Evolutionary conservation across 1,140 invertebrate species (phyloP).

Genomic region (Trinorchestia longiramus): DNA sequence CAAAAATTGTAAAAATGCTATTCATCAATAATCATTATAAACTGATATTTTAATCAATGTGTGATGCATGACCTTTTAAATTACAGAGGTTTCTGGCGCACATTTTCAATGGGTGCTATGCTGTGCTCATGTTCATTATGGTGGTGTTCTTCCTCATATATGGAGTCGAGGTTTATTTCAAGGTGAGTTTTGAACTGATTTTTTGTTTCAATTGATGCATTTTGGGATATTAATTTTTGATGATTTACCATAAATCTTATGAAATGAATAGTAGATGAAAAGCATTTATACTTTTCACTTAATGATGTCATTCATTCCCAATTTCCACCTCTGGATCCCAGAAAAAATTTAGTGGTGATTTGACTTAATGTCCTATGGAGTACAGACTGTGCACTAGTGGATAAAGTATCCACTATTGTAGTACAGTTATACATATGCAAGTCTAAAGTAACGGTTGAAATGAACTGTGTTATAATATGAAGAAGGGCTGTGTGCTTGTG

Average conservation of each 20-base stretch:
- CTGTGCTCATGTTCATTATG: constrained; percentile 88
- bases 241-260: background rate
- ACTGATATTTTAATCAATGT: background rate
- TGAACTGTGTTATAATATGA: too few relatives aligned
- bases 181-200: constrained; percentile 74
- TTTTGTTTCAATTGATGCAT: background rate
- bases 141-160: constrained; percentile 95
- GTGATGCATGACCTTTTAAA: background rate
- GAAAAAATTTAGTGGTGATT: too few relatives aligned
- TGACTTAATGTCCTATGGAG: too few relatives aligned
- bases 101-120: constrained; percentile 93
- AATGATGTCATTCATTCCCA: too few relatives aligned
- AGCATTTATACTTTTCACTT: background rate
- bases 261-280: background rate
- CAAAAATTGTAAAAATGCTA: background rate
- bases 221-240: background rate
- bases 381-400: too few relatives aligned
- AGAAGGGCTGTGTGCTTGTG: too few relatives aligned
- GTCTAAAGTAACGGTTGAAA: too few relatives aligned
- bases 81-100: constrained; percentile 82
- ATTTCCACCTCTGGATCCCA: too few relatives aligned
- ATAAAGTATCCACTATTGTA: too few relatives aligned
- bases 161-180: constrained; percentile 94
- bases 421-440: too few relatives aligned
- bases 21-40: background rate